A percentile compares a stretch with the other conserved stretches of the same genome.
Evolutionary conservation across 2,113 vertebrate genomes (phyloP).

Genomic region (Nipponia nippon): DNA sequence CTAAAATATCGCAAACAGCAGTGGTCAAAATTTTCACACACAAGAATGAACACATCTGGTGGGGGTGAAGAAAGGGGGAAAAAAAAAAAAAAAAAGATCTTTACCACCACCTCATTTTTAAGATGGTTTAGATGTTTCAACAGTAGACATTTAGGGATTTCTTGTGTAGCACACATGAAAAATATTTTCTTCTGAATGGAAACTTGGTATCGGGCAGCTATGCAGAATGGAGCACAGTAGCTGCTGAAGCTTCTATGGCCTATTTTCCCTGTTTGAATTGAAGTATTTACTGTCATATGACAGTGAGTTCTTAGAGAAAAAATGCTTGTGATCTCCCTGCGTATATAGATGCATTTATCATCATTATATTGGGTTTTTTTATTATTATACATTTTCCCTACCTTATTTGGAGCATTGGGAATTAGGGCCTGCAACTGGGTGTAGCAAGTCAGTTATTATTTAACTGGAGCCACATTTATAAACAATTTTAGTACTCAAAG

Average conservation of each 20-base stretch:
- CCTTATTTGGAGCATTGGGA: not conserved
- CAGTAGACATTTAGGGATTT: not conserved
- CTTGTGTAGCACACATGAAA: not conserved
- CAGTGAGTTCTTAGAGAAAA: not conserved
- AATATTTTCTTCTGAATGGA: not conserved
- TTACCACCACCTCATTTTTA: not conserved
- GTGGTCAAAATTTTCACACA: not conserved
- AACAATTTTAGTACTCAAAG: not conserved
- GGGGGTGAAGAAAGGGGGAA: rapidly evolving
- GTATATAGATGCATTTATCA: not conserved
- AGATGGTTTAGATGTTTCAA: not conserved
- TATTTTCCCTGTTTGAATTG: not conserved
- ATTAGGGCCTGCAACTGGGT: not conserved
- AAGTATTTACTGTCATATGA: not conserved
- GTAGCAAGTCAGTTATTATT: not conserved
- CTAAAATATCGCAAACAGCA: not conserved
- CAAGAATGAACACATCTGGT: not conserved
- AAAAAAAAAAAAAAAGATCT: not conserved
- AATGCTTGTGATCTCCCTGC: not conserved
- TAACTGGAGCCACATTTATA: not conserved
- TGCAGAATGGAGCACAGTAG: not conserved
- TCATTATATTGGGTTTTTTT: not conserved
- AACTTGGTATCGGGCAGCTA: not conserved
- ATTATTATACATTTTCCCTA: not conserved
- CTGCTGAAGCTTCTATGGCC: not conserved